Evolutionary conservation across 2,113 vertebrate species (phyloP).

Genomic region (Apteryx owenii): DNA sequence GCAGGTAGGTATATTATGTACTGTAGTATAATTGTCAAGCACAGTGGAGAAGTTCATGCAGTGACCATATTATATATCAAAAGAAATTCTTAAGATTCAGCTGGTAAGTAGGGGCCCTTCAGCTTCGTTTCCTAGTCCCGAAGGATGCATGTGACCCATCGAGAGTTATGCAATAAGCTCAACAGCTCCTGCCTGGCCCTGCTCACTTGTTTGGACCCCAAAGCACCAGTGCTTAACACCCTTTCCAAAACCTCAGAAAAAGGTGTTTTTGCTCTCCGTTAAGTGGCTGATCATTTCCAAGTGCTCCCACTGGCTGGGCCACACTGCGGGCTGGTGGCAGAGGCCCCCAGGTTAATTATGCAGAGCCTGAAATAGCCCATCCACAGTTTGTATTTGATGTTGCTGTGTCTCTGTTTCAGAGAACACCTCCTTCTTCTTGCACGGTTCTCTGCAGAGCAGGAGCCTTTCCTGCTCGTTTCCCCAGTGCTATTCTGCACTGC

Average conservation of each 20-base stretch:
- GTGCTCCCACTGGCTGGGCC: neutral
- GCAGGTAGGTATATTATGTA: neutral
- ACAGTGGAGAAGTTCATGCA: neutral
- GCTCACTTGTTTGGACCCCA: neutral
- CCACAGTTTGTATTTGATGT: neutral
- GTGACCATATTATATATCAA: neutral
- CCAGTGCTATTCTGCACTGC: accelerated
- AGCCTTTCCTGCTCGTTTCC: neutral
- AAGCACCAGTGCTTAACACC: neutral
- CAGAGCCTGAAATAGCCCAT: accelerated
- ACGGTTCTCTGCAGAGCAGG: neutral
- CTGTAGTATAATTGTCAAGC: neutral
- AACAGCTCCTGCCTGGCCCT: neutral
- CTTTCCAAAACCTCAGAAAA: neutral
- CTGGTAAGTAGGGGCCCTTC: neutral
- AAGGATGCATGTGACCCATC: neutral
- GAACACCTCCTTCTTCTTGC: neutral
- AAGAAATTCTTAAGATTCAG: neutral
- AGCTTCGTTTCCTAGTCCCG: neutral
- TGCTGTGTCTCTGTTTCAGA: neutral
- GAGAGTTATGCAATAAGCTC: neutral
- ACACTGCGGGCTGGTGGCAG: neutral
- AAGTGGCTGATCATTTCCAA: neutral
- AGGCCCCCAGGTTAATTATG: accelerated
- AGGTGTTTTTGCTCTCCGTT: neutral